Evolutionary conservation across 2,888 invertebrate genomes (phyloP), one percentile per base, ranked within the genome.

Genomic region (Hemithea aestivaria): DNA sequence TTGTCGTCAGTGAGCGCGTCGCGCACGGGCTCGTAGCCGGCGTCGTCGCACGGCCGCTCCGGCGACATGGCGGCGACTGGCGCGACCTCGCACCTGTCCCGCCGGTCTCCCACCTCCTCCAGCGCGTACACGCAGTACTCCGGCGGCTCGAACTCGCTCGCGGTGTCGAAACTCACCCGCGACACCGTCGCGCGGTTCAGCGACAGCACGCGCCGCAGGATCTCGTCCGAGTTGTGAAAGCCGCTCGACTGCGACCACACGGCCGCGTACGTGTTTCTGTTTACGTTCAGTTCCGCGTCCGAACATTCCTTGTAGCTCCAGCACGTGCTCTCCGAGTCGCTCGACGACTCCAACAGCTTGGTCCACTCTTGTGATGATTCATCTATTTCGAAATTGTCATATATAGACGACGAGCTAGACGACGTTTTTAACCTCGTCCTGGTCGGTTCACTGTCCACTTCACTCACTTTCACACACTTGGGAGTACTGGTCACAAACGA

Each of bases 261-360:
- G 1, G 65, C 74, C 2, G 81, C 77, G 63, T 88, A 88, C 12
- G 75, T 50, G 11, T 68, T 16, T 16, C 16, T 68, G 50, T 72
- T 71, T 1, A 50, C 45, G 11, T 74, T 73, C 22, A 51, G 47
- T 8, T 73, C 75, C 6, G 66, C 64, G 30, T 77, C 79, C 2
- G 64, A 62, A 34, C 84, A 83, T 45, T 81, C 85, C 52, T 83
- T 79, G 63, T 87, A 87, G 39, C 84, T 85, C 87, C 87, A 87
- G 40, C 83, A 80, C 20, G 84, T 84, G 62, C 83, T 87, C 35
- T 69, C 81, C 0, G 84, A 83, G 45, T 84, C 85, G 45, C 75
- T 81, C 24, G 78, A 79, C 0, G 79, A 69, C 8, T 70, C 66
- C 8, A 68, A 57, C 2, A 62, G 56, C 11, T 65, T 59, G 9